Evolutionary conservation across 64 coral and sea anemone species (phyloP).

Genomic region (Actinia equina): DNA sequence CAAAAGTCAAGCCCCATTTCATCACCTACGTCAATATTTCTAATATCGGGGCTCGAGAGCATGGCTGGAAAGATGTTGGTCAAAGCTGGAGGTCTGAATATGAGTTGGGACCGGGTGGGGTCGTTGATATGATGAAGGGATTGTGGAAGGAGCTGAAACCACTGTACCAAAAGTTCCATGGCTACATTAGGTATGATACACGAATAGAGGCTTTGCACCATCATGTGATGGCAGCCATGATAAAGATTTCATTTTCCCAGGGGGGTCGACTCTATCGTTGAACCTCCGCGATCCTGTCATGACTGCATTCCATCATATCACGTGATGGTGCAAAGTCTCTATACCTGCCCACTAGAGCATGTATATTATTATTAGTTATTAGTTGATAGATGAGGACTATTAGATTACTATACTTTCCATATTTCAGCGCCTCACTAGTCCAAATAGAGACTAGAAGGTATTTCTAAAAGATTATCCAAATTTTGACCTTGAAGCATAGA

Average conservation of each 20-base stretch:
- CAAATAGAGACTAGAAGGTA: no score
- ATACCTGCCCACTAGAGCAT: no score
- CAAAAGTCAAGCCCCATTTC: slow-evolving; percentile 35
- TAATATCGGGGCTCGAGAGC: slow-evolving; percentile 45
- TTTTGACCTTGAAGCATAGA: background rate
- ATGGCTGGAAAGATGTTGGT: slow-evolving; percentile 44
- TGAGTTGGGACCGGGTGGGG: slow-evolving; percentile 30
- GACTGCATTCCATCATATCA: no score
- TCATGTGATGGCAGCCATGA: no score
- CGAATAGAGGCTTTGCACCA: no score
- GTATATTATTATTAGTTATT: no score
- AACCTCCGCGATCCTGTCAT: background rate
- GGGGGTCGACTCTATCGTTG: no score
- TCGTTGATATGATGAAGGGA: slow-evolving; percentile 24
- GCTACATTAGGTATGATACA: slow-evolving; percentile 47
- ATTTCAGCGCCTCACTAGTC: no score
- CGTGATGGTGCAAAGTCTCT: no score
- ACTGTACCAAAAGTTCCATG: slow-evolving; percentile 50
- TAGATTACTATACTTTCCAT: no score
- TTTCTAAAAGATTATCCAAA: background rate
- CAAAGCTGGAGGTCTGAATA: slow-evolving; percentile 68
- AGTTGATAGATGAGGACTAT: no score
- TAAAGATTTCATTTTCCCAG: no score
- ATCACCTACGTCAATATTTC: slow-evolving; percentile 28
- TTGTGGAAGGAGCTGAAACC: slow-evolving; percentile 41